These are phyloP conservation scores for Hyposmocoma kahamanoa DNA, from an alignment of 1,140 invertebrate genomes.

Conservation along the genomic window DNA sequence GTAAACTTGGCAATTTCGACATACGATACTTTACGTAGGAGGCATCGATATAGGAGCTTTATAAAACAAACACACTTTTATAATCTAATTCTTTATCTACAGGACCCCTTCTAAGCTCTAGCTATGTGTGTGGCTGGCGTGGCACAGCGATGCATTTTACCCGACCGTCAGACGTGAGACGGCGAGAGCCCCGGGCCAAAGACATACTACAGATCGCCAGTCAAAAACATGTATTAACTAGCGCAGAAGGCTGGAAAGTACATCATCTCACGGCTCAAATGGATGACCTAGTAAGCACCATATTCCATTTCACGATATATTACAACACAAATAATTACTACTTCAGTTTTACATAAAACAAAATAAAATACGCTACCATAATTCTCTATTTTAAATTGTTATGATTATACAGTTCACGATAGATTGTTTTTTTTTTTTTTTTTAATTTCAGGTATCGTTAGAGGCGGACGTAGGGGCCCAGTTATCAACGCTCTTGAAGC, in stretches of 20 bases:
- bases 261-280: slow-evolving; percentile 93
- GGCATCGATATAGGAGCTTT: no score
- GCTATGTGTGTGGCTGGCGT: slow-evolving; percentile 73
- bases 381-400: no score
- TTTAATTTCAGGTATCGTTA: slow-evolving; percentile 56
- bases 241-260: slow-evolving; percentile 96
- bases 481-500: slow-evolving; percentile 36
- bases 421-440: no score
- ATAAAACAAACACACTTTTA: no score
- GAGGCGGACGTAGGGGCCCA: slow-evolving; percentile 55
- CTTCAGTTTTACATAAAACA: no score
- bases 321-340: no score
- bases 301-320: no score
- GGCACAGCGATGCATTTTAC: slow-evolving; percentile 86
- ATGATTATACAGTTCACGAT: no score
- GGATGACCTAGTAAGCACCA: slow-evolving; percentile 90
- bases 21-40: no score
- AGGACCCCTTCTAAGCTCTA: slow-evolving; percentile 56
- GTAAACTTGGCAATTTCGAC: no score
- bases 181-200: slow-evolving; percentile 78
- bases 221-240: slow-evolving; percentile 90
- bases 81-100: neutral
- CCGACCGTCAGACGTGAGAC: slow-evolving; percentile 90
- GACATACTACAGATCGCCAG: slow-evolving; percentile 79
- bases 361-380: no score